Evolutionary conservation across 2,113 vertebrate genomes (phyloP).

Genomic region (Tauraco erythrolophus): DNA sequence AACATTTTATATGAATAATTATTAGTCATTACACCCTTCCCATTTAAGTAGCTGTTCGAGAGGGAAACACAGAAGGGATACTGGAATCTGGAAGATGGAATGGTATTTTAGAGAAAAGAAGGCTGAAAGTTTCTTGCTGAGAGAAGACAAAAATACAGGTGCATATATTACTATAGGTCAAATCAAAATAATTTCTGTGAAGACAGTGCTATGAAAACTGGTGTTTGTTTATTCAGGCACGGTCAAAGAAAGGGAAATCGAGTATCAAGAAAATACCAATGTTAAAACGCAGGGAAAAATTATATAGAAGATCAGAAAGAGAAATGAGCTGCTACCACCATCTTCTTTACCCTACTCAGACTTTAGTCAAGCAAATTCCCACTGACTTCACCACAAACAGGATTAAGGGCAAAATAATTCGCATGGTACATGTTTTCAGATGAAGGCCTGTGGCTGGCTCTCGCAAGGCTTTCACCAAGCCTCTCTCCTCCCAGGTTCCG

Average conservation of each 20-base stretch:
- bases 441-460: not conserved
- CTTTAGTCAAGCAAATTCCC: not conserved
- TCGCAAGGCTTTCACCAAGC: not conserved
- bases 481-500: conserved; percentile 83
- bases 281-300: not conserved
- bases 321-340: not conserved
- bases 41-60: not conserved
- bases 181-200: not conserved
- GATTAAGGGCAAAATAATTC: not conserved
- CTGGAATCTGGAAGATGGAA: not conserved
- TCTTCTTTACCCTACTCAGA: not conserved
- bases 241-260: not conserved
- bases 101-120: not conserved
- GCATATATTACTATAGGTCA: not conserved
- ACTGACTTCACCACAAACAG: not conserved
- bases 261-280: not conserved
- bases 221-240: not conserved
- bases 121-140: not conserved
- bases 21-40: not conserved
- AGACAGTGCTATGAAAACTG: not conserved
- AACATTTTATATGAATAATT: not conserved
- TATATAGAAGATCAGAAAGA: not conserved
- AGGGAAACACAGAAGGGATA: not conserved
- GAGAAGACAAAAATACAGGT: not conserved
- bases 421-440: rapidly evolving